Conservation (phyloP, 2,888 invertebrate species). For the Parascotia fuliginaria region DNA sequence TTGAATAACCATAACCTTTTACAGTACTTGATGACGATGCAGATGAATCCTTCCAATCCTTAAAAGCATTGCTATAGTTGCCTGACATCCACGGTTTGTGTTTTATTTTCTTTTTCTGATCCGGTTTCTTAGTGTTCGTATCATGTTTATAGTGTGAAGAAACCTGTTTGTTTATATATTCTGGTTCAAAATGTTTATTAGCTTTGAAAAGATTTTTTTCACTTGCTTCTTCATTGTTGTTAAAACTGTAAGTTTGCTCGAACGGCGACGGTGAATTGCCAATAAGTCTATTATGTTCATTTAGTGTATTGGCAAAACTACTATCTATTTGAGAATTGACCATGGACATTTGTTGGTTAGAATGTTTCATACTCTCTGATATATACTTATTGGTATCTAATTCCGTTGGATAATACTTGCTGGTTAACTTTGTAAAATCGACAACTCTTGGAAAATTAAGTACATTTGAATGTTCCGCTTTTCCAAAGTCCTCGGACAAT, state of each 20-base stretch:
- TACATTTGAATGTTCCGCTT: conserved; percentile 45
- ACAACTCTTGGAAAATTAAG: conserved; percentile 70
- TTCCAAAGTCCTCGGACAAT: conserved; percentile 51
- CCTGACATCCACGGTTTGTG: conserved; percentile 56
- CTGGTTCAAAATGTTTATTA: conserved; percentile 44
- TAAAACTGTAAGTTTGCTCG: conserved; percentile 46
- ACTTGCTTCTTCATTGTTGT: conserved; percentile 47
- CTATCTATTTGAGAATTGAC: conserved; percentile 48
- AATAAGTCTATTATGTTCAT: conserved; percentile 43
- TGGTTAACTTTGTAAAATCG: conserved; percentile 69
- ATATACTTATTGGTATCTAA: conserved; percentile 62
- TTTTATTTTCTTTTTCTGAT: conserved; percentile 67
- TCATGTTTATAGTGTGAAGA: conserved; percentile 47
- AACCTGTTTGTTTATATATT: conserved; percentile 45
- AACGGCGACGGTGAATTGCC: conserved; percentile 42
- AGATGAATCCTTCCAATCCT: conserved; percentile 58
- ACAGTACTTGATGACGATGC: conserved; percentile 23
- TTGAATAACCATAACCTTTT: conserved; percentile 71
- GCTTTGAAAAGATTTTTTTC: conserved; percentile 49
- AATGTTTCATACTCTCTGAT: conserved; percentile 48
- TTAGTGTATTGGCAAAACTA: conserved; percentile 44
- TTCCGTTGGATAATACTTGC: conserved; percentile 61
- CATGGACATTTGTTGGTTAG: conserved; percentile 42
- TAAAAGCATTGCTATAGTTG: conserved; percentile 52
- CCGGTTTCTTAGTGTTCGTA: conserved; percentile 45